These are phyloP conservation scores for Tetrao urogallus DNA, from an alignment of 2,113 vertebrate genomes.

Conservation along the genomic window DNA sequence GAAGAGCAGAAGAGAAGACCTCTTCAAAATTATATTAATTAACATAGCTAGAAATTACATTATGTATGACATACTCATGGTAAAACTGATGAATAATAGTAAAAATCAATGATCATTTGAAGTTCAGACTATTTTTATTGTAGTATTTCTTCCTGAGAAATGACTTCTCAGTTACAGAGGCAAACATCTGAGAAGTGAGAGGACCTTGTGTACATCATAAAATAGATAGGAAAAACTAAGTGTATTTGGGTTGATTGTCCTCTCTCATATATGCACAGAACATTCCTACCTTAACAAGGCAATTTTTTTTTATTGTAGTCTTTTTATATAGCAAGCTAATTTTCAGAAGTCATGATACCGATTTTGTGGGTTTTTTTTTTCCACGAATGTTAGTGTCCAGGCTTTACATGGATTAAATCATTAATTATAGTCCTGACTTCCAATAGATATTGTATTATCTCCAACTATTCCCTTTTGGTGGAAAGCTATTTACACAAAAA, in stretches of 20 bases:
- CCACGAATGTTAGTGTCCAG: neutral
- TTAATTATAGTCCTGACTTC: neutral
- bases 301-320: neutral
- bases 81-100: constrained; percentile 34
- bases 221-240: neutral
- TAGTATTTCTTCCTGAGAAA: constrained; percentile 3
- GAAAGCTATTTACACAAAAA: neutral
- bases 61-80: constrained; percentile 1
- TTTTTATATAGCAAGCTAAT: neutral
- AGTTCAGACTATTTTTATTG: neutral
- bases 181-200: neutral
- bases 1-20: neutral
- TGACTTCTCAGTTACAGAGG: constrained; percentile 1
- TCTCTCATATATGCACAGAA: neutral
- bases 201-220: neutral
- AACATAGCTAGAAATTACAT: constrained; percentile 15
- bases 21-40: constrained; percentile 48
- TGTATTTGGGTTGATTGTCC: neutral
- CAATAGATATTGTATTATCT: neutral
- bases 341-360: neutral
- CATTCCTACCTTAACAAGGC: neutral
- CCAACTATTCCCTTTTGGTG: neutral
- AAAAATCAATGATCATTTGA: neutral
- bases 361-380: neutral
- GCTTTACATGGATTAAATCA: neutral